Base-by-base conservation (phyloP, 1,140 invertebrate genomes). In the Drosophila rufa region DNA sequence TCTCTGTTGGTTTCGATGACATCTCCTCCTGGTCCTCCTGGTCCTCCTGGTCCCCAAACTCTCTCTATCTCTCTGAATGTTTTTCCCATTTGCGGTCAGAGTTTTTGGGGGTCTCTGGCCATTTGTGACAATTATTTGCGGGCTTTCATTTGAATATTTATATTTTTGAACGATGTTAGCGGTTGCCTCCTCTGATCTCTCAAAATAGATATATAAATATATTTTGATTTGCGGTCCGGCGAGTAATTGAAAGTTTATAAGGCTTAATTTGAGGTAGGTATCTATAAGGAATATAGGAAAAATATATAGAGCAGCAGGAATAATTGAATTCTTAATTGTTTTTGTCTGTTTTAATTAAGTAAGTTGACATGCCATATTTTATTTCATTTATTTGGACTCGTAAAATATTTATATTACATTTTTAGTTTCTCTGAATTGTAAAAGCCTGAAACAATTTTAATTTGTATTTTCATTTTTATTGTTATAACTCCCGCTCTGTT, bases 391-490 rank as follows among this genome's bases (percentile, higher is more conserved):
- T 48, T 48, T 48, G 22, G 27, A 17, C 30, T 53, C 17, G 6
- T 55, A 22, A 22, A 55, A n/a, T 22, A 40, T 55, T 25, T 40
- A 56, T 56, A 8, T 40, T 40, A 56, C 36, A 25, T 25, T 40
- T 56, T 40, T 55, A 55, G 19, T 15, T 22, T 30, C 5, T 30
- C 27, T 15, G 7, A 19, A 19, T 36, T 53, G 19, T 53, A 53
- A 53, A 38, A 15, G 17, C 51, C 12, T 9, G 4, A n/a, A 22
- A 9, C 33, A 38, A 38, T 55, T 38, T 25, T 48, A 48, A n/a
- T 27, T 48, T 25, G 14, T n/a, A 79, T 55, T 43, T 77, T 60
- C 65, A 47, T 53, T 58, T 40, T 50, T 45, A 11, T 17, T 19
- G 3, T 58, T 58, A 58, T 12, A 58, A 58, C 53, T 42, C 36